These are phyloP conservation scores for Parelbella ahira DNA, from an alignment of 2,888 invertebrate species.

Conservation along the genomic window DNA sequence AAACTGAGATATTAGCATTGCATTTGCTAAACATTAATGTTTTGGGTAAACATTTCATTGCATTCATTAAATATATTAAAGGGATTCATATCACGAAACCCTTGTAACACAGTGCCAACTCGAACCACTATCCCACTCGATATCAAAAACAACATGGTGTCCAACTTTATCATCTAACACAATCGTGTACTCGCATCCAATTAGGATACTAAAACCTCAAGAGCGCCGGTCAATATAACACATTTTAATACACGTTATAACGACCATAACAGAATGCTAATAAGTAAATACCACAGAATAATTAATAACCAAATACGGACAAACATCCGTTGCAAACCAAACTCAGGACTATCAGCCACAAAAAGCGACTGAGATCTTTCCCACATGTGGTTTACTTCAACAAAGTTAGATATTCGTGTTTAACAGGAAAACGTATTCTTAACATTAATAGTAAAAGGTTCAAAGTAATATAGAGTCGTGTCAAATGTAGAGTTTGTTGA, in stretches of 20 bases:
- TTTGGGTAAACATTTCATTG: too few species aligned
- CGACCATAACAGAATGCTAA: slow-evolving; percentile 45
- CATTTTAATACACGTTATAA: slow-evolving; percentile 36
- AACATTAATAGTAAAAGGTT: background rate
- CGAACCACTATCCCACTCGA: background rate
- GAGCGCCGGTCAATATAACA: slow-evolving; percentile 37
- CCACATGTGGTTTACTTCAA: slow-evolving; percentile 50
- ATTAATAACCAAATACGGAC: slow-evolving; percentile 64
- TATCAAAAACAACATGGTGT: too few species aligned
- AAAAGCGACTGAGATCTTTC: slow-evolving; percentile 66
- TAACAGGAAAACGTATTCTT: background rate
- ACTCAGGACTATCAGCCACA: slow-evolving; percentile 53
- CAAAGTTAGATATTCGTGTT: slow-evolving; percentile 32
- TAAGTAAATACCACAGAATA: slow-evolving; percentile 58
- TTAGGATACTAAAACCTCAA: too few species aligned
- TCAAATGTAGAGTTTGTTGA: slow-evolving; percentile 3
- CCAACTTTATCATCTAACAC: too few species aligned
- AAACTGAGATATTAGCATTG: too few species aligned
- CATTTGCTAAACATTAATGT: too few species aligned
- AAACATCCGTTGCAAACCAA: slow-evolving; percentile 68
- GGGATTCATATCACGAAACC: background rate
- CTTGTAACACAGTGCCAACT: too few species aligned
- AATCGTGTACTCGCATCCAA: too few species aligned
- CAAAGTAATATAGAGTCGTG: background rate
- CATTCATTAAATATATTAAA: too few species aligned